phyloP scores from a whole-genome alignment of 2,113 vertebrate genomes.

The Microcebus tavaratra region DNA sequence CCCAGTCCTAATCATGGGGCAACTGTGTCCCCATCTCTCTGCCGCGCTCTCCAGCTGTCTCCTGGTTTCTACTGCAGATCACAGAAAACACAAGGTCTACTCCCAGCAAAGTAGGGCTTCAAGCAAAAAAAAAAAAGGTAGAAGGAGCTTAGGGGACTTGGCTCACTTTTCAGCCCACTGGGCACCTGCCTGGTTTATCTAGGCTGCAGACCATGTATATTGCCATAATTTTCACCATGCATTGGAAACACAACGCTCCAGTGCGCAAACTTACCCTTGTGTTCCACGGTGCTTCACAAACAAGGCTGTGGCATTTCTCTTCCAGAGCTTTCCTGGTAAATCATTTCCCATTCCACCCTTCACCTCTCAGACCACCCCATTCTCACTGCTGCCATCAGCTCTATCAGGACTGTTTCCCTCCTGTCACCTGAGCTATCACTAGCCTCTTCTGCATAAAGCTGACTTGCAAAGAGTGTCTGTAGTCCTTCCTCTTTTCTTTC shows the following conservation, averaged over 20 bases:
- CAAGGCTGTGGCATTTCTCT: background rate
- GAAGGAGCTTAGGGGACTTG: background rate
- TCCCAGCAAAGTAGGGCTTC: background rate
- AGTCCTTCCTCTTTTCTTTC: background rate
- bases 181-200: no score
- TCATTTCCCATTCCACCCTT: background rate
- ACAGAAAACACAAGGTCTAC: background rate
- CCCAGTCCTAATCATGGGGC: no score
- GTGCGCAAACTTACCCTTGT: rapidly evolving
- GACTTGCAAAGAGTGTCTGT: background rate
- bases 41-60: background rate
- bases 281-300: rapidly evolving
- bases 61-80: background rate
- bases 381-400: rapidly evolving
- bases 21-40: no score
- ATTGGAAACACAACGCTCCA: background rate
- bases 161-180: background rate
- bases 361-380: background rate
- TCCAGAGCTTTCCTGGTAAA: background rate
- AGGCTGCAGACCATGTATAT: background rate
- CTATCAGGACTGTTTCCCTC: background rate
- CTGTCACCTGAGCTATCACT: no score
- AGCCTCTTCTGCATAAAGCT: background rate
- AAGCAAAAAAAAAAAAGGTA: background rate
- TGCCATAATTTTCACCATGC: background rate